Evolutionary conservation across 2,797 vertebrate species (phyloP), one percentile per base, ranked within the genome.

Genomic region (Cossypha polioptera): DNA sequence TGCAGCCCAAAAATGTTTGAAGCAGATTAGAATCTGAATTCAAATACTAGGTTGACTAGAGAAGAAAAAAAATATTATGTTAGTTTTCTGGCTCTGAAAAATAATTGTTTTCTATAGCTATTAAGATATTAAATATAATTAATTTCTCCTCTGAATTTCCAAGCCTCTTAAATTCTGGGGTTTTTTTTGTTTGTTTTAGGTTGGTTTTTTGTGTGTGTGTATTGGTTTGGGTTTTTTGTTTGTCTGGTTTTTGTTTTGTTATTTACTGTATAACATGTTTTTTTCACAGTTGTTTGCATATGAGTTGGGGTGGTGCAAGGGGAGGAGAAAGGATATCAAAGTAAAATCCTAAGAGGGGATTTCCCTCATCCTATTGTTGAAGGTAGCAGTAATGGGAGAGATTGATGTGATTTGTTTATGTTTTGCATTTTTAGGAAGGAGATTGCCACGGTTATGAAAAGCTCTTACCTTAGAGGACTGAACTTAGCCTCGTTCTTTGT

Each of bases 401-500:
- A 16, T 20, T 59, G 36, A 74, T 63, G 25, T n/a, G 35, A 54
- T n/a, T 35, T 69, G 8, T 62, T 88, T 62, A 6, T 85, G 16
- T 88, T 91, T 79, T 80, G 16, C 61, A 67, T 91, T 97, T 97
- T 80, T 96, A 99, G 99, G 96, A 98, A 98, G 97, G 99, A 99
- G 96, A 99, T 99, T 94, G 98, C 98, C 93, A 99, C 98, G 97
- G 93, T 99, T 86, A 98, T 99, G 98, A 98, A 97, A 97, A 99
- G 99, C 95, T 99, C 99, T 61, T 99, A 99, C 94, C 98, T 99
- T 73, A 98, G 99, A 54, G 99, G 98, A 45, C 95, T 99, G 96
- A 99, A 99, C 96, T 98, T 99, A 98, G 99, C 99, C 2, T 99
- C 98, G 2, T 99, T 99, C 98, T 99, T 99, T 55, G 96, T 98